These are phyloP conservation scores for Liopterus haemorrhoidalis DNA, from an alignment of 2,888 invertebrate species.

Conservation along the genomic window DNA sequence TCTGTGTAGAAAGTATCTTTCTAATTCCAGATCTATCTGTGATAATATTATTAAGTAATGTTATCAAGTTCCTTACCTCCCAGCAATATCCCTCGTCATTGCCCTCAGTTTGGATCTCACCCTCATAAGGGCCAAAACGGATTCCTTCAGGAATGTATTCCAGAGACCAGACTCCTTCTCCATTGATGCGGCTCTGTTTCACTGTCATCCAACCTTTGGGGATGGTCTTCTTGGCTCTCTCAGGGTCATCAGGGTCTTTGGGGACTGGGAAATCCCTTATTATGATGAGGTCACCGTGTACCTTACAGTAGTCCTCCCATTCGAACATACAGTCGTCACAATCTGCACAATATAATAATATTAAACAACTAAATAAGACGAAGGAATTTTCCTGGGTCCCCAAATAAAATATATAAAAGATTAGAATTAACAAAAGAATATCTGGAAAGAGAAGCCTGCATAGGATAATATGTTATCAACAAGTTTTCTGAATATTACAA, in stretches of 20 bases:
- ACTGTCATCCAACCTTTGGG: conserved; percentile 30
- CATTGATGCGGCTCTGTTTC: conserved; percentile 29
- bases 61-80: conserved; percentile 3
- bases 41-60: background rate
- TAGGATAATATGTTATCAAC: too few species aligned
- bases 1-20: background rate
- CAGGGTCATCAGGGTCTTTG: background rate
- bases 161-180: conserved; percentile 33
- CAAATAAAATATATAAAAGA: too few species aligned
- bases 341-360: too few species aligned
- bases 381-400: too few species aligned
- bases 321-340: conserved; percentile 16
- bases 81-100: conserved; percentile 12
- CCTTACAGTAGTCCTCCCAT: conserved; percentile 2
- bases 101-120: conserved; percentile 13
- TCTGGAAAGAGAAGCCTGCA: too few species aligned
- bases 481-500: too few species aligned
- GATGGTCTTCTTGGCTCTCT: conserved; percentile 31
- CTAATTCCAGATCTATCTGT: background rate
- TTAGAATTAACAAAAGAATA: too few species aligned
- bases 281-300: background rate
- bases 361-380: too few species aligned
- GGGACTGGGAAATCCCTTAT: conserved; percentile 8
- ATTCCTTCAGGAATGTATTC: conserved; percentile 28
- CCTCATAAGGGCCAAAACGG: conserved; percentile 35